Base-by-base conservation (phyloP, 2,797 vertebrate genomes). In the Mergus octosetaceus region DNA sequence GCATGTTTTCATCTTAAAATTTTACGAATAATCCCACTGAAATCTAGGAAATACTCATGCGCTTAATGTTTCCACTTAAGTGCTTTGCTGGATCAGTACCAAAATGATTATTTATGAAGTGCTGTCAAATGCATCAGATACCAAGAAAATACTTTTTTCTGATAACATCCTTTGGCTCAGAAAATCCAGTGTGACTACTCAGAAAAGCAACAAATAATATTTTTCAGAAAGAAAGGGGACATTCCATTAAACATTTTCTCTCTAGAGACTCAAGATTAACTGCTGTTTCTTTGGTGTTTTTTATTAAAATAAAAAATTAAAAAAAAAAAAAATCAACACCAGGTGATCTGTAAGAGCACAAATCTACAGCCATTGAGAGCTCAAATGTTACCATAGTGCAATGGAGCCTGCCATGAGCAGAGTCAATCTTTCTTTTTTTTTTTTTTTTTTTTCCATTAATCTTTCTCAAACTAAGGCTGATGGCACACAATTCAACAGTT, bases 81-180 rank as follows among this genome's bases (percentile, higher is more conserved):
- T 95, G 95, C 93, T 96, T 90, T 92, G 78, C 56, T 96, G 97
- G 96, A 86, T 28, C 27, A 11, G 11, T 13, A 84, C 81, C 94
- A 94, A 53, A 80, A 56, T 0, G 6, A 47, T 75, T 87, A 68
- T 93, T 95, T 93, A 89, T 11, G 1, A 75, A 83, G 64, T 41
- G 24, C 45, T 94, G 85, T 95, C 80, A 93, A 54, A 88, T 65
- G 65, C n/a, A 17, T 24, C 61, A 58, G 88, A 66, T 81, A 82
- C 41, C 53, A 47, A 70, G 53, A 92, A 92, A 83, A 74, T 20
- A 56, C 22, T 21, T 53, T 82, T 45, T 87, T 38, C 81, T 78
- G 57, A 77, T 91, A 90, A 93, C 93, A 88, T 79, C 56, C 80
- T 68, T 78, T 91, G 91, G 90, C 85, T 94, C 56, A 25, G 62